Evolutionary conservation across 2,113 vertebrate species (phyloP).

Genomic region (Cygnus atratus): DNA sequence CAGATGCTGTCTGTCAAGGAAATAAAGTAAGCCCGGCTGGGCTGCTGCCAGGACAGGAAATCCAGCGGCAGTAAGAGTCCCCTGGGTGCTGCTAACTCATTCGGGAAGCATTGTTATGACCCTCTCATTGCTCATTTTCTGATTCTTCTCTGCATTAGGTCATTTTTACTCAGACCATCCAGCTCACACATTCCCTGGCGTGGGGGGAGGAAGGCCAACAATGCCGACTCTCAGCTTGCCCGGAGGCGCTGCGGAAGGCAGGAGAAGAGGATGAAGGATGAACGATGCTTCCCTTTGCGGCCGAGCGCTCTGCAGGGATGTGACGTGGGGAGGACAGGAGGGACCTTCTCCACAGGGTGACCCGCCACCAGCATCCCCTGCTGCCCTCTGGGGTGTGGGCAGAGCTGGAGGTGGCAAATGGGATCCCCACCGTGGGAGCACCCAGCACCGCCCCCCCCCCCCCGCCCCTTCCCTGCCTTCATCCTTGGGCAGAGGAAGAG

Average conservation of each 20-base stretch:
- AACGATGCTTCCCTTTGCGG: neutral
- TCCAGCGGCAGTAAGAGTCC: neutral
- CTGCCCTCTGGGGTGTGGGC: neutral
- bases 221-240: rapidly evolving
- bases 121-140: constrained; percentile 16
- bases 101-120: neutral
- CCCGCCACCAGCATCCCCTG: neutral
- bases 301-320: neutral
- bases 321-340: neutral
- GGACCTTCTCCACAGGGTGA: neutral
- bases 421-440: neutral
- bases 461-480: neutral
- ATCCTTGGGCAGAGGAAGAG: neutral
- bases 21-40: neutral
- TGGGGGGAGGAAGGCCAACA: neutral
- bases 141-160: constrained; percentile 36
- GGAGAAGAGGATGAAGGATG: neutral
- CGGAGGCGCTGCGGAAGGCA: neutral
- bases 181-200: neutral
- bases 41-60: constrained; percentile 50
- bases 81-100: neutral
- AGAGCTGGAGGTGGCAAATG: neutral
- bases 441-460: rapidly evolving
- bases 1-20: neutral
- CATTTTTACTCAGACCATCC: constrained; percentile 19